A percentile compares a stretch with the other conserved stretches of the same genome.
Evolutionary conservation across 2,113 vertebrate species (phyloP).

Genomic region (Motacilla alba): DNA sequence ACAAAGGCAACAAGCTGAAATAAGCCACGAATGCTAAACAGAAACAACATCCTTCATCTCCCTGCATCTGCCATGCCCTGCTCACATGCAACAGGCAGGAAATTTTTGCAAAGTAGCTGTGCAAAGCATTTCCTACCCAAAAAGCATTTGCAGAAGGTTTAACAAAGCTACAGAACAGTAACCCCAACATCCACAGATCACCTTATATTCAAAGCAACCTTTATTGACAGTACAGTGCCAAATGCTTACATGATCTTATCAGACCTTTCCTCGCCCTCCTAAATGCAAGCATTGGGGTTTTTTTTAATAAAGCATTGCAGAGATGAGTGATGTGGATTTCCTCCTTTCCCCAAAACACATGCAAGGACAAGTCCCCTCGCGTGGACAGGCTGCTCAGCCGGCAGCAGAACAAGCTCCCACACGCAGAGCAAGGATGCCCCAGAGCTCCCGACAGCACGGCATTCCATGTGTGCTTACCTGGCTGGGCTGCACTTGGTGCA

Average conservation of each 20-base stretch:
- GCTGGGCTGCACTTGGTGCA: slow-evolving; percentile 44
- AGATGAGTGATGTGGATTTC: background rate
- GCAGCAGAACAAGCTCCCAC: background rate
- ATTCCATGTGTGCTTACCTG: slow-evolving; percentile 72
- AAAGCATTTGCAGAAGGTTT: background rate
- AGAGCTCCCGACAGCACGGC: background rate
- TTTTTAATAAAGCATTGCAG: rapidly evolving
- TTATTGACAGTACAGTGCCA: background rate
- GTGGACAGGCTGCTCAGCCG: background rate
- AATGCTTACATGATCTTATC: background rate
- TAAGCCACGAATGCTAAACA: background rate
- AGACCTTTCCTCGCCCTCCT: background rate
- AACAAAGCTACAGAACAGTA: background rate
- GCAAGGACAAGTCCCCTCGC: background rate
- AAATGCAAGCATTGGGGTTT: background rate
- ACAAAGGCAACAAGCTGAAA: background rate
- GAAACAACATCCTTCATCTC: background rate
- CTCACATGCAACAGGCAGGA: background rate
- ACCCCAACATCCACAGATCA: background rate
- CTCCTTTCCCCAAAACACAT: background rate
- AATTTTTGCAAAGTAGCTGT: background rate
- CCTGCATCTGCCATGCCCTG: background rate
- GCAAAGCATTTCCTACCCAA: background rate
- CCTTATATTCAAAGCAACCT: background rate
- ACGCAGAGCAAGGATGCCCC: background rate